Base-by-base conservation (phyloP, 2,888 invertebrate species). In the Leptarthrus brevirostris region DNA sequence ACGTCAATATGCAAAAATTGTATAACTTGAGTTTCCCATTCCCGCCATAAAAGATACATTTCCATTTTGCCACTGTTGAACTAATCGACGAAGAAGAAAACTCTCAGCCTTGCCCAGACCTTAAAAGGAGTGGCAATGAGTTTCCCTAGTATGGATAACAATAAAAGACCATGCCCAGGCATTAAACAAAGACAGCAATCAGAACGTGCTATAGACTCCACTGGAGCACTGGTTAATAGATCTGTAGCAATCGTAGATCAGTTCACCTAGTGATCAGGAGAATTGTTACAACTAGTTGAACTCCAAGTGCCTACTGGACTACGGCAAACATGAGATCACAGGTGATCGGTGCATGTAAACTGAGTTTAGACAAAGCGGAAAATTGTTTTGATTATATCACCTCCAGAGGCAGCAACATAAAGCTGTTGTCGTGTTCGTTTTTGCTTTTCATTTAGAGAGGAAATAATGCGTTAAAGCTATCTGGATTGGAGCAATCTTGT, bases 71-170 rank as follows among this genome's bases (percentile, higher is more conserved):
- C n/a, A n/a, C n/a, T n/a, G n/a, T n/a, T n/a, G n/a, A n/a, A n/a
- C n/a, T n/a, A n/a, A 30, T 56, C 22, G 22, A 36, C 22, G 20
- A 61, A 61, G 16, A 22, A 34, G 54, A 36, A 40, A 71, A 52
- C 14, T 53, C 70, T 20, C 40, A 71, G 40, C 71, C 71, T 71
- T 54, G 71, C 54, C 22, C 20, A 34, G 54, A 36, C 71, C 71
- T 40, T 54, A 71, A 71, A 53, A 71, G 71, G 71, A 54, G 71
- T 71, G 71, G 54, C 71, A 71, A 71, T 71, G 71, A 54, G 14
- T 54, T 8, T 1, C 12, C 71, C 52, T 24, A 47, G 40, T 49
- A 66, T 47, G 66, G 66, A 22, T 26, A 66, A 66, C 66, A 66
- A 66, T 66, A 66, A 44, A 49, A 44, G 49, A 66, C 44, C 66